Conservation (phyloP, 2,888 invertebrate genomes). For the Diadegma fenestrale region DNA sequence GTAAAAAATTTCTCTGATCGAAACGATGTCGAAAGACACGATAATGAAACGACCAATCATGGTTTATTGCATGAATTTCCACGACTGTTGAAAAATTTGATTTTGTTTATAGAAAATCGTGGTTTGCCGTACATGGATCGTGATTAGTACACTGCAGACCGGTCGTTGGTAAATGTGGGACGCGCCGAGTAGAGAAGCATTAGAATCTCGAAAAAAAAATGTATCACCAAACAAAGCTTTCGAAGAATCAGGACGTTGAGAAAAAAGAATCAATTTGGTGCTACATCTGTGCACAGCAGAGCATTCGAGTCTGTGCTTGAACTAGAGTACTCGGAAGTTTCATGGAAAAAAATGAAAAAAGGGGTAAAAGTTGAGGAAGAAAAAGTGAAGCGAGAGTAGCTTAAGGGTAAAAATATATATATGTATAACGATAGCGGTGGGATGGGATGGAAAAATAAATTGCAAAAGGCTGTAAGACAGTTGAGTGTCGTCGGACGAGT, state of each 20-base stretch:
- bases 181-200: neutral
- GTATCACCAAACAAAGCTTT: neutral
- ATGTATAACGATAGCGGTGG: neutral
- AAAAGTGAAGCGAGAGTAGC: neutral
- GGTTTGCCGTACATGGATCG: neutral
- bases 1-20: neutral
- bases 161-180: neutral
- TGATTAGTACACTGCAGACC: neutral
- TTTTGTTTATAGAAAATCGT: neutral
- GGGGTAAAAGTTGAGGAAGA: conserved; percentile 1
- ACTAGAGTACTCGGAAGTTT: conserved; percentile 16
- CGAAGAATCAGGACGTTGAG: neutral
- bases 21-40: neutral
- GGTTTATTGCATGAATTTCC: neutral
- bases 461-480: conserved; percentile 39
- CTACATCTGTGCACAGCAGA: neutral
- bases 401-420: conserved; percentile 32
- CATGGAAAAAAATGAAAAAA: neutral
- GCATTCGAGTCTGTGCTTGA: neutral
- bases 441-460: conserved; percentile 38
- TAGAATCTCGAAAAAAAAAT: neutral
- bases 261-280: neutral
- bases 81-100: neutral
- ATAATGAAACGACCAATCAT: neutral
- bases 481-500: conserved; percentile 38